These are phyloP conservation scores for Nibea albiflora DNA, from an alignment of 2,113 vertebrate species.

Conservation along the genomic window DNA sequence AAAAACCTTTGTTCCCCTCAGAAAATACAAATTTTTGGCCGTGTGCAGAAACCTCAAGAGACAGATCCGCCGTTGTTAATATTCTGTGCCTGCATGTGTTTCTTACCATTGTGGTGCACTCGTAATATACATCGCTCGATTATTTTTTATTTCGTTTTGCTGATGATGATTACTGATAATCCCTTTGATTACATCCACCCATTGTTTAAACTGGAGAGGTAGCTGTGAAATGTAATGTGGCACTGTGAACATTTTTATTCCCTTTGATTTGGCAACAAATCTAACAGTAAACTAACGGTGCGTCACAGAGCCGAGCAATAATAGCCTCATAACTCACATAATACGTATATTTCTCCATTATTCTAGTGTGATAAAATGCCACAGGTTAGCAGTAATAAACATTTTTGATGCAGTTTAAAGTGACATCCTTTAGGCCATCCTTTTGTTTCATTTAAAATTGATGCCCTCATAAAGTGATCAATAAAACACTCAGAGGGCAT, in stretches of 20 bases:
- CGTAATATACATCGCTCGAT: neutral
- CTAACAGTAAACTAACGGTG: neutral
- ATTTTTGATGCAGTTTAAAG: constrained; percentile 13
- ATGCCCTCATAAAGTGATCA: constrained; percentile 48
- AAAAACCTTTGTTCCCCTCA: constrained; percentile 38
- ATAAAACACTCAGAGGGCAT: constrained; percentile 43
- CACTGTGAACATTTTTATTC: constrained; percentile 21
- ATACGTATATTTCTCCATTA: constrained; percentile 1
- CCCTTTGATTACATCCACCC: constrained; percentile 21
- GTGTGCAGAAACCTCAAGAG: constrained; percentile 22
- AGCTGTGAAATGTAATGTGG: neutral
- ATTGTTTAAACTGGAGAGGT: neutral
- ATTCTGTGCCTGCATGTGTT: constrained; percentile 8
- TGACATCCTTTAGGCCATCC: neutral
- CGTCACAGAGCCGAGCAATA: constrained; percentile 3
- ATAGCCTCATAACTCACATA: neutral
- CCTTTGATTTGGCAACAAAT: constrained; percentile 27
- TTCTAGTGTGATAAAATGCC: neutral
- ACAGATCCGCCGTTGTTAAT: constrained; percentile 20
- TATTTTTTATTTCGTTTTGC: no score
- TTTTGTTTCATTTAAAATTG: constrained; percentile 20
- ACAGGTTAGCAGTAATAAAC: neutral
- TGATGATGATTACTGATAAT: neutral
- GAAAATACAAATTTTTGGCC: constrained; percentile 11
- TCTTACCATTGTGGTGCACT: neutral